Conservation (phyloP, 2,113 vertebrate species). For the Beaufortia kweichowensis region DNA sequence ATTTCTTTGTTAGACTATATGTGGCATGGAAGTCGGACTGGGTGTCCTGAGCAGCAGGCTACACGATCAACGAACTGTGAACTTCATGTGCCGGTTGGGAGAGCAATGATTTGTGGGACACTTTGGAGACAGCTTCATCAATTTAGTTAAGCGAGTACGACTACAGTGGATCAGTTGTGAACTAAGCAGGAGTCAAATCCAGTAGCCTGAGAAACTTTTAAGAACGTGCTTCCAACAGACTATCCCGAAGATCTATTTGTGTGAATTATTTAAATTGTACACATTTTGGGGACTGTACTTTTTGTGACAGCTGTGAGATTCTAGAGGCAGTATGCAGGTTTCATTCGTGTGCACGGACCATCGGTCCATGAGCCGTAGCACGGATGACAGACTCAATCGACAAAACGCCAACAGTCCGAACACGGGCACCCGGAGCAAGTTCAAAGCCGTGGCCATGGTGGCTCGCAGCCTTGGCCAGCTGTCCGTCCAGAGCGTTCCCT, state of each 20-base stretch:
- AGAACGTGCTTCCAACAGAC: slow-evolving; percentile 32
- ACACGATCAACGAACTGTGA: not conserved
- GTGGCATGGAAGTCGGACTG: not conserved
- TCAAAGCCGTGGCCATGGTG: slow-evolving; percentile 91
- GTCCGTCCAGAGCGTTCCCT: slow-evolving; percentile 82
- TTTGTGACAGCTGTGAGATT: slow-evolving; percentile 4
- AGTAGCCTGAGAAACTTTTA: slow-evolving; percentile 25
- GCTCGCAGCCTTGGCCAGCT: slow-evolving; percentile 93
- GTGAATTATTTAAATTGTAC: too few relatives aligned
- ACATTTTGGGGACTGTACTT: slow-evolving; percentile 6
- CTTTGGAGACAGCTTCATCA: slow-evolving; percentile 8
- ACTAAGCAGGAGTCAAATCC: slow-evolving; percentile 32
- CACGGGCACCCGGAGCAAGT: slow-evolving; percentile 85
- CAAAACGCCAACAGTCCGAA: slow-evolving; percentile 88
- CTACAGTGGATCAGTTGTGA: slow-evolving; percentile 36
- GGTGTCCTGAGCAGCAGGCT: not conserved
- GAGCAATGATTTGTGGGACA: not conserved
- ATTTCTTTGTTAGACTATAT: not conserved
- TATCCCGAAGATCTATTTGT: not conserved
- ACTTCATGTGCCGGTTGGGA: not conserved
- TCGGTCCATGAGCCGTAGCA: slow-evolving; percentile 83
- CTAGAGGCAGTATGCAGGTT: slow-evolving; percentile 84
- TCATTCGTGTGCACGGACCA: slow-evolving; percentile 94
- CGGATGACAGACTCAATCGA: slow-evolving; percentile 86
- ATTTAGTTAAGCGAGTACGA: slow-evolving; percentile 35